Conservation (phyloP, 2,113 vertebrate genomes). For the Vombatus ursinus region DNA sequence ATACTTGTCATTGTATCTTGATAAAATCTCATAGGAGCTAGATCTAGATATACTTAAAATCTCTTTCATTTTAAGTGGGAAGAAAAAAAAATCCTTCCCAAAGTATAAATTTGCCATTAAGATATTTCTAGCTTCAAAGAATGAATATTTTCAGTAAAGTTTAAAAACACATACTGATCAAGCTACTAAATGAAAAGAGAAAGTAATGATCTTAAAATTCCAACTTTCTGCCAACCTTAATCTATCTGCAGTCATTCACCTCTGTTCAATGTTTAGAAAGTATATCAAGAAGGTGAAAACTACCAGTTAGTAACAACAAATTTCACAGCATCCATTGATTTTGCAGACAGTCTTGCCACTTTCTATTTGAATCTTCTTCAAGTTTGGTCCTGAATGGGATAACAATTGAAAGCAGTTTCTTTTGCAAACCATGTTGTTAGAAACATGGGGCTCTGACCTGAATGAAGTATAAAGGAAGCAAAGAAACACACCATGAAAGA, state of each 20-base stretch:
- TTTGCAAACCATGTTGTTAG: background rate
- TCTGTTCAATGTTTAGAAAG: slow-evolving; percentile 23
- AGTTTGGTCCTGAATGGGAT: background rate
- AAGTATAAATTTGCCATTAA: slow-evolving; percentile 1
- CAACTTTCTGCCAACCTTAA: background rate
- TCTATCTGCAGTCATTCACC: background rate
- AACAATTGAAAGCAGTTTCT: background rate
- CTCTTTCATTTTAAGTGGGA: background rate
- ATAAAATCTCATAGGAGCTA: background rate
- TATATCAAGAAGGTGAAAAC: background rate
- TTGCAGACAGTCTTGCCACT: slow-evolving; percentile 6
- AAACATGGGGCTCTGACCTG: background rate
- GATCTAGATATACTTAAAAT: background rate
- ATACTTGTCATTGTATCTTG: background rate
- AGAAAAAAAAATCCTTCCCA: slow-evolving; percentile 10
- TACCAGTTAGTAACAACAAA: background rate
- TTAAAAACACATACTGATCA: background rate
- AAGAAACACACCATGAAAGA: background rate
- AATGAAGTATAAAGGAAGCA: slow-evolving; percentile 13
- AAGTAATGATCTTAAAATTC: slow-evolving; percentile 32
- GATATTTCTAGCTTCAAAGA: slow-evolving; percentile 16
- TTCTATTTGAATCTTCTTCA: background rate
- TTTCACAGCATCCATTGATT: slow-evolving; percentile 19
- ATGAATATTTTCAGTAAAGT: background rate
- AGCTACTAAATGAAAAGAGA: slow-evolving; percentile 34